phyloP scores from a whole-genome alignment of 2,888 invertebrate genomes.

The Aphodius granarius region DNA sequence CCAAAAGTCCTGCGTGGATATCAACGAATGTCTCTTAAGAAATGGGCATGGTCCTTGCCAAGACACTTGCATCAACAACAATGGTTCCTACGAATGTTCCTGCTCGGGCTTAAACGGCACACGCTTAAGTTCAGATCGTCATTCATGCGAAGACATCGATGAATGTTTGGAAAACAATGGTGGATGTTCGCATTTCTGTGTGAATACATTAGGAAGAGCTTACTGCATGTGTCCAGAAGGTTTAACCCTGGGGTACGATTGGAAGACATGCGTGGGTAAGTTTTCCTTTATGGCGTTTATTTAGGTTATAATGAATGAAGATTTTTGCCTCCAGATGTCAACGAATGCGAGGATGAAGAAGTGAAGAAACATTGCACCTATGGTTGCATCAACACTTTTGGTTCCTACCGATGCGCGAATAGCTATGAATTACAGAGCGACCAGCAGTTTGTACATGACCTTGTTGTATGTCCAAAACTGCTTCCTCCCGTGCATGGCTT shows the following conservation, averaged over 20 bases:
- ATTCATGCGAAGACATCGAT: constrained; percentile 60
- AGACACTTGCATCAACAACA: constrained; percentile 60
- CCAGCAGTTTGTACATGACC: constrained; percentile 26
- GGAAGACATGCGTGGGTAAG: constrained; percentile 46
- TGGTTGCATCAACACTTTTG: constrained; percentile 65
- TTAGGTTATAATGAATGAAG: no score
- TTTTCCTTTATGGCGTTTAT: no score
- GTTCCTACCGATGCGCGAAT: constrained; percentile 60
- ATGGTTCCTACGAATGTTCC: constrained; percentile 61
- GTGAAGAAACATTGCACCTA: constrained; percentile 50
- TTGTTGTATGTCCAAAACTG: constrained; percentile 50
- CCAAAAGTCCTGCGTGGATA: constrained; percentile 52
- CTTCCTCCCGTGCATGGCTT: constrained; percentile 55
- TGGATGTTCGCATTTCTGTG: constrained; percentile 63
- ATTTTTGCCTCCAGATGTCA: constrained; percentile 56
- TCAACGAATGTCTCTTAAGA: constrained; percentile 64
- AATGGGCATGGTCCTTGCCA: constrained; percentile 66
- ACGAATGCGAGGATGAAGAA: constrained; percentile 62
- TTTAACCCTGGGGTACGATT: constrained; percentile 44
- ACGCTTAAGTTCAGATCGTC: constrained; percentile 58
- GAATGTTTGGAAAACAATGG: constrained; percentile 55
- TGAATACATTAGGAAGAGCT: constrained; percentile 55
- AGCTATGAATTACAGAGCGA: constrained; percentile 36
- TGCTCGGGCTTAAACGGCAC: constrained; percentile 63
- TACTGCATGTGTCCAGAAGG: constrained; percentile 49